Evolutionary conservation across 2,888 invertebrate species (phyloP), one percentile per base, ranked within the genome.

Genomic region (Leucozona laternaria): DNA sequence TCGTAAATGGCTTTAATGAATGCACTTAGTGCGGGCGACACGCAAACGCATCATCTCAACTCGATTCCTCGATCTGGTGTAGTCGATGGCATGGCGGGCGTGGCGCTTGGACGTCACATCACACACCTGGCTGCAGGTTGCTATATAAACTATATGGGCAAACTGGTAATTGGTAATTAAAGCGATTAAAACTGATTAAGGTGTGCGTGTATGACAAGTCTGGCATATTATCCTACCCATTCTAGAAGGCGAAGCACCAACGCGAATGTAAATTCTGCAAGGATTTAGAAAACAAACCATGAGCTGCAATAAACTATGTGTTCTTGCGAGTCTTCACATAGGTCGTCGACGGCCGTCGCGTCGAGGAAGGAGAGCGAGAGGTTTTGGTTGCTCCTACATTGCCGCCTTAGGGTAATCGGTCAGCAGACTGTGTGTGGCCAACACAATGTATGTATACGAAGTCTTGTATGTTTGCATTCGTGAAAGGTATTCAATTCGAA

Each of bases 371-470:
- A 13, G n/a, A 13, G 7, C n/a, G n/a, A n/a, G n/a, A n/a, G n/a
- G n/a, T n/a, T n/a, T 37, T 28, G 64, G 53, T 31, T 40, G 20
- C 40, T 57, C 20, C 31, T 10, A 37, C 37, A 60, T 58, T 50
- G 25, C 50, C 40, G 80, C 84, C 77, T 80, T 62, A 25, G 81
- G 80, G 62, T 85, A 85, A 85, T 85, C 80, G 85, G 85, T 80
- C 85, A 85, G 73, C 85, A 80, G 85, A 85, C 85, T 77, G 68
- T 79, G 50, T 40, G 66, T 45, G 37, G 5, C 28, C 11, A 20
- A 48, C n/a, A 62, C 28, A 76, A 76, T 31, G 28, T 28, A 28
- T 4, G 4, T 28, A 31, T 79, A 79, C 72, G 71, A 72, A 70
- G 28, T 43, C 53, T 17, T 66, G 53, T n/a, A n/a, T 73, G 73